Evolutionary conservation across 2,797 vertebrate species (phyloP), one percentile per base, ranked within the genome.

Genomic region (Anguilla marmorata): DNA sequence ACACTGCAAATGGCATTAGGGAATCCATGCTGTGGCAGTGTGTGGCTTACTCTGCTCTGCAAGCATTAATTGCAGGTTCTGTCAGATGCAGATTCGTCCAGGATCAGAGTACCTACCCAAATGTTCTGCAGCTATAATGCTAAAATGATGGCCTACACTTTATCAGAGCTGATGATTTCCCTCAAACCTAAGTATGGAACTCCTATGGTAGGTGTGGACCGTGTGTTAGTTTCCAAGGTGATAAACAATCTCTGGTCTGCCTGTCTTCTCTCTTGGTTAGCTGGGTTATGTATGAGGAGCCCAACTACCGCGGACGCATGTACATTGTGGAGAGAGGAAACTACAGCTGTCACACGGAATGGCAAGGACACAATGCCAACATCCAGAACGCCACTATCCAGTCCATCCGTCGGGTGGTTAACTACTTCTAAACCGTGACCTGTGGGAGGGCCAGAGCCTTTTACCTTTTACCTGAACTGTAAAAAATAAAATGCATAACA

Each of bases 221-320:
- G 37, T 45, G 24, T 19, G 6, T 12, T 37, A 79, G 56, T 37
- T 79, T 79, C 27, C 19, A 50, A 48, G 79, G 16, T 82, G 79
- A 82, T 82, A 21, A 82, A 82, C 30, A 12, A 3, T 82, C 0
- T 48, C 79, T 82, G 79, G 41, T 50, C 37, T 50, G 79, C 16
- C 79, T 82, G 79, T 9, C 90, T 80, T 87, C 90, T 91, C 56
- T 89, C 79, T 80, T 50, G 5, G 66, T 90, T 45, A 98, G 97
- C 93, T 98, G 98, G 98, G 97, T 98, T 93, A 96, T 99, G 93
- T 98, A 98, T 0, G 97, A 98, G 93, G 98, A 99, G 94, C 97
- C 98, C 16, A 98, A 97, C 95, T 98, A 97, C 95, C 96, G 95
- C 0, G 97, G 98, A 4, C 97, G 96, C 60, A 98, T 98, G 97